Evolutionary conservation across 2,797 vertebrate species (phyloP), one percentile per base, ranked within the genome.

Genomic region (Lutjanus campechanus): DNA sequence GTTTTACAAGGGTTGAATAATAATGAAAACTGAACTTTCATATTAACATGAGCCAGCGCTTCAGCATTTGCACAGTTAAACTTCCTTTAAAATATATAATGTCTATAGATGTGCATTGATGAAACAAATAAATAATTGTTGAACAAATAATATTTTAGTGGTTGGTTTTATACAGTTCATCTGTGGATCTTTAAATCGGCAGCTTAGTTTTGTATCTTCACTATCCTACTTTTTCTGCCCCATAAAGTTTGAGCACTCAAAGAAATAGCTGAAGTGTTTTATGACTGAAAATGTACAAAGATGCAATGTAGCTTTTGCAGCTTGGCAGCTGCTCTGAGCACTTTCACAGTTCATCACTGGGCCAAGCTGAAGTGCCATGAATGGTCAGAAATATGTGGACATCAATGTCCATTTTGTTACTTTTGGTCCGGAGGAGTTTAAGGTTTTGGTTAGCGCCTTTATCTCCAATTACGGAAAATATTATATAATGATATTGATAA

Each of bases 161-260:
- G 36, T 3, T n/a, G n/a, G 46, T 40, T 73, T 62, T n/a, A 58
- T 4, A 61, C 15, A 44, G 7, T 25, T 61, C 13, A 51, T 25
- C 46, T n/a, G 54, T n/a, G n/a, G 1, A 61, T 61, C 41, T 54
- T 43, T 84, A 60, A 76, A 53, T 65, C 55, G 56, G 44, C 22
- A 29, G 19, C 40, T 56, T 49, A 15, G 15, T 16, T 47, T 15
- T 47, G 13, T 47, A 53, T 49, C 3, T 72, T 59, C n/a, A 51
- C 8, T 29, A 54, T 55, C 17, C 16, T 63, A 61, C 62, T 70
- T 43, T 56, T 25, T 43, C 11, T 11, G 13, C 15, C 40, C 53
- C 41, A 13, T 53, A 54, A 69, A 73, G 56, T 40, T 77, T 44
- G 72, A 16, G 29, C 41, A 10, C 15, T 56, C 17, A 51, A 20